Conservation (phyloP, 2,797 vertebrate genomes). For the Dallia pectoralis region DNA sequence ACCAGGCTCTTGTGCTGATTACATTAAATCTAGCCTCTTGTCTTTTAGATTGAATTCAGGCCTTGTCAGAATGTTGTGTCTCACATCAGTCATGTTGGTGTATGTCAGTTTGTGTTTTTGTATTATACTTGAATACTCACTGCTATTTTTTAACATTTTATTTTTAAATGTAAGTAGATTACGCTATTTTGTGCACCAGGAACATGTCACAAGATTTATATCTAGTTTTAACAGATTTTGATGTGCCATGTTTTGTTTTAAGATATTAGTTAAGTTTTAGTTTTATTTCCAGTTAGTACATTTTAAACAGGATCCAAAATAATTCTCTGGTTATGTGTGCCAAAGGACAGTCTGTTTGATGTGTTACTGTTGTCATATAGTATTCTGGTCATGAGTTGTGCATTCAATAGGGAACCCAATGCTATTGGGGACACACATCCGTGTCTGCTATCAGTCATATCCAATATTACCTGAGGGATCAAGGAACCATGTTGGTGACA, state of each 20-base stretch:
- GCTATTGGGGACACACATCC: background rate
- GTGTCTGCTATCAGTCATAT: background rate
- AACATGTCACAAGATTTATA: slow-evolving; percentile 21
- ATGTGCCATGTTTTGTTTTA: slow-evolving; percentile 37
- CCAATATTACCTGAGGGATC: background rate
- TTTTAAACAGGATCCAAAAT: background rate
- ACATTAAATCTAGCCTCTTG: slow-evolving; percentile 30
- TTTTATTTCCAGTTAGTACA: slow-evolving; percentile 25
- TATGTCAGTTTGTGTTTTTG: slow-evolving; percentile 27
- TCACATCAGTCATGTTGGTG: background rate
- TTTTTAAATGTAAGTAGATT: slow-evolving; percentile 36
- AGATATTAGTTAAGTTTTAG: slow-evolving; percentile 33
- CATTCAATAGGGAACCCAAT: too few relatives aligned
- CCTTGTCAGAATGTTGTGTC: background rate
- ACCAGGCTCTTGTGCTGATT: background rate
- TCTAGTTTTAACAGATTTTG: slow-evolving; percentile 16
- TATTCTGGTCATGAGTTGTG: too few relatives aligned
- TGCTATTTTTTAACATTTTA: slow-evolving; percentile 28
- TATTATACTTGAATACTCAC: slow-evolving; percentile 71
- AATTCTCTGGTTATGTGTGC: background rate
- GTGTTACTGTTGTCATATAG: background rate
- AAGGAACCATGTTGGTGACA: background rate
- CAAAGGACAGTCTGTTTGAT: background rate
- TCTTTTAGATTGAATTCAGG: slow-evolving; percentile 28
- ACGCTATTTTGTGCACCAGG: slow-evolving; percentile 30